A percentile compares a stretch with the other conserved stretches of the same genome.
Conservation (phyloP, 2,888 invertebrate genomes). For the Tetheella fluctuosa region DNA sequence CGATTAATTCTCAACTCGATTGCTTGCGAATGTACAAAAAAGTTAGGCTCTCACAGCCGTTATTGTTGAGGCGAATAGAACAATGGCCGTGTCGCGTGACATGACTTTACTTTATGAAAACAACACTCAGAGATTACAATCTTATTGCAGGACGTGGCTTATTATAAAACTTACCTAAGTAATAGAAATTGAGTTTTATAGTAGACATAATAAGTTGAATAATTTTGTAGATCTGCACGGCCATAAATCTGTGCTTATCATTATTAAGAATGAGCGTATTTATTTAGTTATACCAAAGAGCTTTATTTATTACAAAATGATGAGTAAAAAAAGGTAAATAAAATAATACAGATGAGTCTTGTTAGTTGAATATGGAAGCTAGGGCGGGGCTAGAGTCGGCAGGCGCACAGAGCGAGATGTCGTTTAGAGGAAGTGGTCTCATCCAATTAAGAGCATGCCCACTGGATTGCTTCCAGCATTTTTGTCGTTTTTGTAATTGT, state of each 20-base stretch:
- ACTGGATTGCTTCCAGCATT: conserved; percentile 77
- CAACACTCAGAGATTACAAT: conserved; percentile 49
- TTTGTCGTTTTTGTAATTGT: conserved; percentile 79
- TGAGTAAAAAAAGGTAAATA: conserved; percentile 14
- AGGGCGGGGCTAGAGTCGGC: conserved; percentile 35
- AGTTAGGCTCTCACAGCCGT: conserved; percentile 39
- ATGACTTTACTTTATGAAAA: conserved; percentile 54
- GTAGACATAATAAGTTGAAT: too few species aligned
- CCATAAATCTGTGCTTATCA: too few species aligned
- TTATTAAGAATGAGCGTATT: background rate
- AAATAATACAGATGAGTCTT: conserved; percentile 35
- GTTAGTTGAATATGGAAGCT: conserved; percentile 54
- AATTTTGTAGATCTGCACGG: too few species aligned
- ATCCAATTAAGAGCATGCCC: conserved; percentile 80
- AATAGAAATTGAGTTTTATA: too few species aligned
- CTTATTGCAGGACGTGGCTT: conserved; percentile 50
- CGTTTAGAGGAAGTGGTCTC: conserved; percentile 80
- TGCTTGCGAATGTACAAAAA: conserved; percentile 41
- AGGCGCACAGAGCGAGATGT: conserved; percentile 48
- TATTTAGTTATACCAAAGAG: background rate
- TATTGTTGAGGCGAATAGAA: conserved; percentile 57
- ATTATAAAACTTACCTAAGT: conserved; percentile 24
- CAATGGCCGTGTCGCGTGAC: conserved; percentile 64
- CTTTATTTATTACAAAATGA: conserved; percentile 7
- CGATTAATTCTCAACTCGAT: conserved; percentile 48